Base-by-base conservation (phyloP, 2,113 vertebrate genomes). In the Microcebus tavaratra region DNA sequence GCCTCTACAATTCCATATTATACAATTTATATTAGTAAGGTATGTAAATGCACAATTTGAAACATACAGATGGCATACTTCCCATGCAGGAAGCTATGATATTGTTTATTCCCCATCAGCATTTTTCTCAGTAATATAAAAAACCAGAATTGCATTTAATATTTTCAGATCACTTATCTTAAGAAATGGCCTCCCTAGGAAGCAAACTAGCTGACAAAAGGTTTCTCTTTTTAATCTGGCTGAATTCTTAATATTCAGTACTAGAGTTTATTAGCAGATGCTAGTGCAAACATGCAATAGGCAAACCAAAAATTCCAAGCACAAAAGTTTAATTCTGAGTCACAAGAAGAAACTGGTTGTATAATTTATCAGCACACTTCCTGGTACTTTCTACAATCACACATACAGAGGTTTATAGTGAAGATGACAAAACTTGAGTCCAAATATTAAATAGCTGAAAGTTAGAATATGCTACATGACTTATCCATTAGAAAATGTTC, bases 301-400 rank as follows among this genome's bases (percentile, higher is more conserved):
- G 96, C 89, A 98, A 97, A 76, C n/a, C 18, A n/a, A 95, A 96
- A 15, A 87, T 83, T 34, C 1, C 97, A 98, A 96, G 97, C 97
- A 83, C 6, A 15, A 72, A 88, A 87, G 31, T 48, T 78, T 70
- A 72, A 90, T 59, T 92, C 82, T 82, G 68, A 86, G 61, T 96
- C 0, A 15, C 92, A 87, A 21, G 34, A 0, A 50, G 55, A 36
- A 95, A 97, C 89, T 25, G 0, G 65, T 81, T 63, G 82, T 42
- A 15, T 61, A 73, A 34, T 2, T 57, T 65, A 39, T n/a, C 48
- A 90, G 89, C 82, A 94, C 29, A 81, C 21, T 42, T 18, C 87
- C 87, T 90, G 50, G 65, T 93, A 73, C 70, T 6, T 5, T 31
- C n/a, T 31, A n/a, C 59, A 96, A 50, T 68, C 72, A 65, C 31